phyloP scores from a whole-genome alignment of 2,888 invertebrate species.

The Acronicta leporina region DNA sequence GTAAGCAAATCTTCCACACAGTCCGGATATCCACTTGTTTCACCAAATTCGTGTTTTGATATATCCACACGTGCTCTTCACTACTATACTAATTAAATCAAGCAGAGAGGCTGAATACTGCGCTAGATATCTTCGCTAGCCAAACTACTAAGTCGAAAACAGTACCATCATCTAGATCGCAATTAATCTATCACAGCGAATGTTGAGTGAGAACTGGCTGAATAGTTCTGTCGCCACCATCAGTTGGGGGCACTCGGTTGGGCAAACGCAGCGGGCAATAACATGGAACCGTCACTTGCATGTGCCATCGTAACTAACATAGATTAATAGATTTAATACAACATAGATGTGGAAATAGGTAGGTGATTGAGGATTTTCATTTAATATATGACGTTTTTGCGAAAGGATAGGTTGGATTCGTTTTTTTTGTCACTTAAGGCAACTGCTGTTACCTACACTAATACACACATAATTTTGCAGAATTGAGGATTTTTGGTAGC shows the following conservation, averaged over 20 bases:
- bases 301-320: conserved; percentile 39
- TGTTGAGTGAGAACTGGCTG: conserved; percentile 56
- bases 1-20: neutral
- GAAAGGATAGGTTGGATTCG: too few species aligned
- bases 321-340: conserved; percentile 21
- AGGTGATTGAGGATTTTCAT: too few species aligned
- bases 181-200: conserved; percentile 57
- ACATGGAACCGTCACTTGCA: conserved; percentile 67
- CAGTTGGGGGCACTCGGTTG: conserved; percentile 59
- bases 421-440: too few species aligned
- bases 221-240: conserved; percentile 60
- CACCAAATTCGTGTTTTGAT: neutral
- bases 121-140: conserved; percentile 40
- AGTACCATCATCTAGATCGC: conserved; percentile 44
- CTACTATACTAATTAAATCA: conserved; percentile 30
- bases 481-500: too few species aligned
- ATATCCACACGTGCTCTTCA: conserved; percentile 2
- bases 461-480: too few species aligned
- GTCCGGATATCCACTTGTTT: neutral
- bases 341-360: conserved; percentile 33
- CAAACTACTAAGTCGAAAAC: conserved; percentile 48
- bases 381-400: too few species aligned
- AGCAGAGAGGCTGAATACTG: conserved; percentile 33
- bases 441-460: too few species aligned
- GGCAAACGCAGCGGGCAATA: conserved; percentile 68